Conservation (phyloP, 1,140 invertebrate genomes). For the Tribolium castaneum region DNA sequence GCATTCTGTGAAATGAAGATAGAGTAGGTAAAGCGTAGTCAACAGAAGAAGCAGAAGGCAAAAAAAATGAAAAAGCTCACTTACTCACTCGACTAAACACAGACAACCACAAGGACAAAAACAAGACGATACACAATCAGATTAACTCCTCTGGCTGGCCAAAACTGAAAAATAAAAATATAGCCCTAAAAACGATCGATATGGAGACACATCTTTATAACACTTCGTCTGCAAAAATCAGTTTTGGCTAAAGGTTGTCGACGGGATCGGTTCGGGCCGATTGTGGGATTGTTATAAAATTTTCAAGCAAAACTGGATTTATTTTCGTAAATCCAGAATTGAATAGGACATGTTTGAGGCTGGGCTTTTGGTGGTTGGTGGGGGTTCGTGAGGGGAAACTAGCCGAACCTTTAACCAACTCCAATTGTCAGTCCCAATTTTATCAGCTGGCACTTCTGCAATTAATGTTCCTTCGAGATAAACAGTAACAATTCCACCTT, state of each 20-base stretch:
- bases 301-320: constrained; percentile 19
- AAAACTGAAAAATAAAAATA: constrained; percentile 48
- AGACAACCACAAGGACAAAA: constrained; percentile 50
- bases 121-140: constrained; percentile 47
- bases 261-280: neutral
- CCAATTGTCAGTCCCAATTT: constrained; percentile 72
- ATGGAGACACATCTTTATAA: constrained; percentile 59
- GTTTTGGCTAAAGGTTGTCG: constrained; percentile 42
- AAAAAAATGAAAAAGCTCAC: constrained; percentile 35
- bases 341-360: constrained; percentile 9
- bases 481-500: constrained; percentile 65
- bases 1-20: constrained; percentile 44
- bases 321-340: constrained; percentile 30
- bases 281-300: constrained; percentile 26
- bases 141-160: constrained; percentile 51
- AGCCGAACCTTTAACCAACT: constrained; percentile 74
- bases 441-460: constrained; percentile 70
- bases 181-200: constrained; percentile 46
- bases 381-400: constrained; percentile 23
- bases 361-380: constrained; percentile 13
- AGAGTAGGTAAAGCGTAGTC: constrained; percentile 33
- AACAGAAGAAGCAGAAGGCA: constrained; percentile 30
- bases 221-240: constrained; percentile 28
- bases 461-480: constrained; percentile 71
- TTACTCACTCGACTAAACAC: constrained; percentile 46